Conservation (phyloP, 2,797 vertebrate genomes). For the Sebastes minor region DNA sequence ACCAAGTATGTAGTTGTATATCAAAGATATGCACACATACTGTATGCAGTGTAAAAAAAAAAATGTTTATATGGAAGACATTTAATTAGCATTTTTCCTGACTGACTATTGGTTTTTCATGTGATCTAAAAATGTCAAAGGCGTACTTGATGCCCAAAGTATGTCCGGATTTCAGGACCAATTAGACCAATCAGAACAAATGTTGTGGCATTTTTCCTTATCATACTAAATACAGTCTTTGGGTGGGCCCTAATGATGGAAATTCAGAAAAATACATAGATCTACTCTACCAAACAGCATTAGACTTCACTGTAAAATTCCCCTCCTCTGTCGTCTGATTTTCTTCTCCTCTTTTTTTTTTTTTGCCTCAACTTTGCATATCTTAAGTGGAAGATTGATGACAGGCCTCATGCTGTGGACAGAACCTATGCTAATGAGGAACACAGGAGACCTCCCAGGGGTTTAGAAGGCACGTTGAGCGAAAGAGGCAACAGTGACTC, state of each 20-base stretch:
- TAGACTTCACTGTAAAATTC: background rate
- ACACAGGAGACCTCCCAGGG: constrained; percentile 53
- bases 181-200: background rate
- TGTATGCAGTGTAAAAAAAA: background rate
- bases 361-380: constrained; percentile 45
- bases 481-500: constrained; percentile 32
- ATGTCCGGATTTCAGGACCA: background rate
- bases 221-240: background rate
- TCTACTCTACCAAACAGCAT: background rate
- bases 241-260: background rate
- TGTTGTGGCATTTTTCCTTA: background rate
- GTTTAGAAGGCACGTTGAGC: constrained; percentile 44
- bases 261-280: background rate
- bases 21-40: background rate
- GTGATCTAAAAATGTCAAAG: fast-evolving
- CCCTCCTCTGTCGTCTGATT: background rate
- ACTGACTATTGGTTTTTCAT: background rate
- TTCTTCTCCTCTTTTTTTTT: background rate
- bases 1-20: background rate
- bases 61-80: background rate
- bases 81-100: too few relatives aligned
- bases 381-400: constrained; percentile 72
- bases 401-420: constrained; percentile 48
- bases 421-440: constrained; percentile 73
- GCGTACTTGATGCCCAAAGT: background rate